Base-by-base conservation (phyloP, 2,797 vertebrate genomes). In the Helarctos malayanus region DNA sequence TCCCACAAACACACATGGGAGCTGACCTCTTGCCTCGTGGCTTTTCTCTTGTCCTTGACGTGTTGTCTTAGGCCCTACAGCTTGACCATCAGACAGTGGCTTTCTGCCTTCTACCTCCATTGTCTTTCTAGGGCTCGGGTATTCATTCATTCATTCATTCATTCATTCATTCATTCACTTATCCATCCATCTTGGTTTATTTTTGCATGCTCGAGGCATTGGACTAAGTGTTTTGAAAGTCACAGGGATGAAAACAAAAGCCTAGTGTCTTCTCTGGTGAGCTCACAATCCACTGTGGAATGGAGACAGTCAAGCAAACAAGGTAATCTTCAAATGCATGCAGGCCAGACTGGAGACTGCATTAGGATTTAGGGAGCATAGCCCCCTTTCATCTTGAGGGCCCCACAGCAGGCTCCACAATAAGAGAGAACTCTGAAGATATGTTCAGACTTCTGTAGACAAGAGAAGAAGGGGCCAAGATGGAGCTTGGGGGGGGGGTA, bases 331-430 rank as follows among this genome's bases (percentile, higher is more conserved):
- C 38, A 27, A 4, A 2, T 1, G 2, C 23, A 32, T 0, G 32
- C 76, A 3, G 27, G 57, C 41, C 19, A 49, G 29, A 75, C 5
- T 41, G n/a, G 49, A 95, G 45, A 18, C 41, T 56, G 75, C 23
- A 13, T 38, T 41, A 54, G 21, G 38, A 45, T 41, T 81, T 45
- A 25, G 16, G 11, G 7, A 80, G 3, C 52, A 73, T n/a, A 19
- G 14, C 0, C 0, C 3, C 41, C 23, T 29, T 73, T 78, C 1
- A n/a, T 25, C 18, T 3, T 76, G 78, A 29, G 69, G n/a, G 12
- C 1, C 3, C 54, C 19, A 29, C 27, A 52, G 4, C n/a, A 61
- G 32, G 21, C 23, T 52, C 14, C 29, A 35, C 9, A 35, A 18
- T 10, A 35, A 52, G 23, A 52, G 27, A 61, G 7, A 76, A 61